Evolutionary conservation across 2,797 vertebrate genomes (phyloP), one percentile per base, ranked within the genome.

Genomic region (Alauda arvensis): DNA sequence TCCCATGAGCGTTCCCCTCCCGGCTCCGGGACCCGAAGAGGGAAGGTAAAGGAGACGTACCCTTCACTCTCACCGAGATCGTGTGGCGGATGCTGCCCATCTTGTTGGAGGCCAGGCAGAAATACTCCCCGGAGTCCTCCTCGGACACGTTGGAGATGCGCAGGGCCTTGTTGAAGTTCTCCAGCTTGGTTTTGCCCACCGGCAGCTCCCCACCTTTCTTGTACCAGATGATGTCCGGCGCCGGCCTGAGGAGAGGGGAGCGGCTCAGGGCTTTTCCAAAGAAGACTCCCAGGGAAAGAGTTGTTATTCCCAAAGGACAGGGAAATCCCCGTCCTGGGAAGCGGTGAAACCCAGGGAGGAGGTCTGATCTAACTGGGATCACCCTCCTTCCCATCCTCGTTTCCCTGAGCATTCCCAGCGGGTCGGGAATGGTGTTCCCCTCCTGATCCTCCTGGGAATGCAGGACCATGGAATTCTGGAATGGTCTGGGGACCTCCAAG

Each of bases 141-240:
- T 99, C 99, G 0, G 99, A 99, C 82, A 99, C 98, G 0, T 96
- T 98, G 83, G 96, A 91, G 62, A 99, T 98, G 14, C 97, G 98
- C 87, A 99, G 97, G 5, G 99, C 98, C 95, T 99, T 99, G 96
- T 98, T 98, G 84, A 97, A 98, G 91, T 98, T 99, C 79, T 99
- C 98, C 80, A 98, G 94, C 91, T 97, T 98, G 70, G 98, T 97
- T 91, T 99, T 99, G 48, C 92, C 93, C 15, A 77, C 96, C 0
- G 99, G 98, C 48, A 99, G 97, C 39, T 99, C 98, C 4, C 98
- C 99, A 1, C 99, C 99, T 89, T 98, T 99, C 97, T 99, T 99
- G 94, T 98, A 98, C 99, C 99, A 99, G n/a, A 97, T 98, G 68
- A 99, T 98, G 71, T 97, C 96, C 12, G 99, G 99, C 3, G 97